phyloP scores from a whole-genome alignment of 2,797 vertebrate genomes.

The Chaenodraco wilsoni region DNA sequence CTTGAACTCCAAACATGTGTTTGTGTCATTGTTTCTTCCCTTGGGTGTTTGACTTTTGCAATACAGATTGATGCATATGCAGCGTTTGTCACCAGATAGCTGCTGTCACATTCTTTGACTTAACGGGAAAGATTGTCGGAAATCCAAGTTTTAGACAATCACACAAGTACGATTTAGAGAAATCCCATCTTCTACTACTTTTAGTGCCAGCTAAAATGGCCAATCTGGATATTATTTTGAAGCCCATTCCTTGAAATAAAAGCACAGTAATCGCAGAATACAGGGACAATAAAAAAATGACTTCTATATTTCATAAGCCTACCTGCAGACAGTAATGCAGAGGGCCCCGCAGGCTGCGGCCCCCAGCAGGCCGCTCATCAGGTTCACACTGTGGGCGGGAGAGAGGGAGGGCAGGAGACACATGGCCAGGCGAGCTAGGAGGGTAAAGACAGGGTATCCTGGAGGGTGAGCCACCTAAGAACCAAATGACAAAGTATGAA shows the following conservation, averaged over 20 bases:
- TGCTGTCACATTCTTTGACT: neutral
- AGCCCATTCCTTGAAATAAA: conserved; percentile 3
- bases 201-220: neutral
- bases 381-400: conserved; percentile 89
- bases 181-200: conserved; percentile 1
- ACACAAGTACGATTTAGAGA: conserved; percentile 1
- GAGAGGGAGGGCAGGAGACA: conserved; percentile 85
- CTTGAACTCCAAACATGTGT: conserved; percentile 15
- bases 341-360: conserved; percentile 89
- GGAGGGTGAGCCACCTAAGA: conserved; percentile 96
- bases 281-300: conserved; percentile 7
- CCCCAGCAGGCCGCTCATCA: conserved; percentile 89
- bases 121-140: too few species aligned
- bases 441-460: conserved; percentile 95
- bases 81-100: conserved; percentile 15
- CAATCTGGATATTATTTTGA: neutral
- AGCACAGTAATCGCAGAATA: neutral
- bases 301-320: conserved; percentile 46
- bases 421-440: conserved; percentile 86
- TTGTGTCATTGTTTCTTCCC: conserved; percentile 7
- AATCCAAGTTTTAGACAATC: conserved; percentile 8
- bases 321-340: conserved; percentile 94
- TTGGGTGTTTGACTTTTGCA: conserved; percentile 13
- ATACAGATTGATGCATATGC: neutral
- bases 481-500: conserved; percentile 29